These are phyloP conservation scores for Drosophila longiperda DNA, from an alignment of 2,888 invertebrate genomes.

Conservation along the genomic window DNA sequence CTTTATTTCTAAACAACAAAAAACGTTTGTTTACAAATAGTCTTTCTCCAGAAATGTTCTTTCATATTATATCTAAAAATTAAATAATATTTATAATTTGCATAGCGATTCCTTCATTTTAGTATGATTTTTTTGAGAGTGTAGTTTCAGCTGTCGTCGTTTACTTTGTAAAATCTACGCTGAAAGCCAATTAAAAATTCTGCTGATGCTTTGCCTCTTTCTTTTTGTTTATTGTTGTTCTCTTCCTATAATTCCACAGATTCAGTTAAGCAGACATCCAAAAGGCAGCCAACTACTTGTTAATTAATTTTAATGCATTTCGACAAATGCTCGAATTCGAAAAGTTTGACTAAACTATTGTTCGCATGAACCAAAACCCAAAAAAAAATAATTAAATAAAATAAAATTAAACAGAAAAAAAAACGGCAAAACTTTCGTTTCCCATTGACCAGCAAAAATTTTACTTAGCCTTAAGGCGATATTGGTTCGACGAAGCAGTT, in stretches of 20 bases:
- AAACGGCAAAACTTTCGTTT: constrained; percentile 4
- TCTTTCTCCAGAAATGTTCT: background rate
- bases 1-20: background rate
- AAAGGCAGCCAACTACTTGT: constrained; percentile 52
- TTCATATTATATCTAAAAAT: background rate
- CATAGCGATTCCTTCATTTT: background rate
- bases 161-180: constrained; percentile 41
- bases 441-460: constrained; percentile 56
- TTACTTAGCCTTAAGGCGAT: constrained; percentile 59
- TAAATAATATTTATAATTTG: background rate
- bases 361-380: constrained; percentile 53
- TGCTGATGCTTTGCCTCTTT: constrained; percentile 34
- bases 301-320: constrained; percentile 82
- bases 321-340: constrained; percentile 64
- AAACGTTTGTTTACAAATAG: background rate
- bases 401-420: constrained; percentile 28
- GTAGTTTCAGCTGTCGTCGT: background rate
- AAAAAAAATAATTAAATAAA: background rate
- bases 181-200: constrained; percentile 80
- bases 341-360: constrained; percentile 49
- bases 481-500: constrained; percentile 47
- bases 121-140: background rate
- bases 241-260: constrained; percentile 49
- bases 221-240: constrained; percentile 22
- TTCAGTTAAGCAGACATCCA: constrained; percentile 16